Evolutionary conservation across 2,113 vertebrate species (phyloP), one percentile per base, ranked within the genome.

Genomic region (Calidris pugnax): DNA sequence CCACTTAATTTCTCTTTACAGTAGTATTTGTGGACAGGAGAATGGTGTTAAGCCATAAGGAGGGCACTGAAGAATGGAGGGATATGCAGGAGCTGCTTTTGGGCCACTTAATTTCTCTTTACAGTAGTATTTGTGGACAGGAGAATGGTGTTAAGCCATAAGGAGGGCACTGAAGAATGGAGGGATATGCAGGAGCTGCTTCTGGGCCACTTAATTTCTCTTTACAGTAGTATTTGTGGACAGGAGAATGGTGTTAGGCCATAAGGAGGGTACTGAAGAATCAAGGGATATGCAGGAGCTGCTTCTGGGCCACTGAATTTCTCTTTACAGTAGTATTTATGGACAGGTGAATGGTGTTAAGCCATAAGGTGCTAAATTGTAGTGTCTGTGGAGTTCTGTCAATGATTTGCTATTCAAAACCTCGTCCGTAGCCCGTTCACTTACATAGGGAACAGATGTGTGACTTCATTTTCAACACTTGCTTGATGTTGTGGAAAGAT

Each of bases 211-310:
- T 78, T 43, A 14, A 76, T 89, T 85, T 96, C 87, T 92, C 48
- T 90, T 76, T 69, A 23, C 67, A 41, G 20, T 93, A 62, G 43
- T 24, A 37, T 48, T 75, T 68, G 1, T 68, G 66, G 87, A 10
- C 89, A 96, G 72, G 56, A n/a, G n/a, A n/a, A n/a, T n/a, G n/a
- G n/a, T n/a, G n/a, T n/a, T n/a, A n/a, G n/a, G n/a, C n/a, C n/a
- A n/a, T n/a, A n/a, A 87, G 71, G 86, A 86, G 72, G 85, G 88
- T 69, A 74, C 83, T 88, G 95, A 90, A 84, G 67, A 59, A 89
- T 64, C 16, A 17, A 89, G 91, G 30, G 87, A 80, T 74, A 43
- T 28, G 85, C 72, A 94, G 74, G 78, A 63, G 75, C 43, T 95
- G 93, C 51, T 85, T 80, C 73, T 92, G 75, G 48, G 83, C 75